These are phyloP conservation scores for Araneus ventricosus DNA, from an alignment of 1,140 invertebrate species.

Conservation along the genomic window DNA sequence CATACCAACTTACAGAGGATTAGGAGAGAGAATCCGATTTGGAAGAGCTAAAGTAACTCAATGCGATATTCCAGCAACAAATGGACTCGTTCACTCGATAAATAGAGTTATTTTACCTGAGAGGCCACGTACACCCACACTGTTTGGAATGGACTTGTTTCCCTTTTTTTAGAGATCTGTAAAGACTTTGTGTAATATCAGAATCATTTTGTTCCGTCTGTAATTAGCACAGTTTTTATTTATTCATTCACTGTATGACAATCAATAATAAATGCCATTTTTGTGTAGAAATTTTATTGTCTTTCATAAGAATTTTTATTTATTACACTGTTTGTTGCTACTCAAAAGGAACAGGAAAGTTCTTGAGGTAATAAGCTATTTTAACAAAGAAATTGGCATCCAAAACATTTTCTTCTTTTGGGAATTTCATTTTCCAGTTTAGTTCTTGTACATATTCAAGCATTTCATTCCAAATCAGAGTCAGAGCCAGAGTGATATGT, in stretches of 20 bases:
- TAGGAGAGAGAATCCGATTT: slow-evolving; percentile 82
- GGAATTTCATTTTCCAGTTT: background rate
- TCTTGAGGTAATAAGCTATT: background rate
- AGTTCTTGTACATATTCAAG: background rate
- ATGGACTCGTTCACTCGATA: slow-evolving; percentile 84
- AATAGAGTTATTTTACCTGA: slow-evolving; percentile 78
- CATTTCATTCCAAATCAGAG: slow-evolving; percentile 10
- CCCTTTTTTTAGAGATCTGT: slow-evolving; percentile 27
- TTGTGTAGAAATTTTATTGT: background rate
- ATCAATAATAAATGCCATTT: slow-evolving; percentile 30
- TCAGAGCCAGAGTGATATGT: background rate
- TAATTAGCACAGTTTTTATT: slow-evolving; percentile 22
- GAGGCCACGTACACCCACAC: background rate
- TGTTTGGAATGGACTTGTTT: slow-evolving; percentile 64
- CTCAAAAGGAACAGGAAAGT: too few relatives aligned
- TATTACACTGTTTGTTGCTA: too few relatives aligned
- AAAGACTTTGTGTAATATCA: background rate
- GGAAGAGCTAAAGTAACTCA: slow-evolving; percentile 82
- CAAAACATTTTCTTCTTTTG: background rate
- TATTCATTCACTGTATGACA: slow-evolving; percentile 20
- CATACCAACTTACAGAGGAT: slow-evolving; percentile 81
- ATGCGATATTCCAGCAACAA: slow-evolving; percentile 83
- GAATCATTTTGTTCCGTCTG: background rate
- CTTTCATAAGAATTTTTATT: background rate
- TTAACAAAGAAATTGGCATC: background rate